Evolutionary conservation across 2,113 vertebrate species (phyloP).

Genomic region (Tenebrosternarchus preto): DNA sequence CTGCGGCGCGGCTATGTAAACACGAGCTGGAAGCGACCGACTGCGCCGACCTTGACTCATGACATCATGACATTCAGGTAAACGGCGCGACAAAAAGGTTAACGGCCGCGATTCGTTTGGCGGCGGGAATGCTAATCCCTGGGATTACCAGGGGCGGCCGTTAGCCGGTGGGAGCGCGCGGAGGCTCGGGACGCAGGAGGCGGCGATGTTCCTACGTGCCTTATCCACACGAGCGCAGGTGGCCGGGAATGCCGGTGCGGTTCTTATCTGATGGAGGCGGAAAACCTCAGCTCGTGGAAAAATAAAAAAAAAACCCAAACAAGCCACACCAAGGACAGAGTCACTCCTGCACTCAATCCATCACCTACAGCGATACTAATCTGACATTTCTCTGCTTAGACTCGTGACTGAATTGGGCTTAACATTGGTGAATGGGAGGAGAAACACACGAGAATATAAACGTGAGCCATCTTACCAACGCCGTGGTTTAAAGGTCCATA

Average conservation of each 20-base stretch:
- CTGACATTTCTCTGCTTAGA: too few species aligned
- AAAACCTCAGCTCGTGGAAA: too few species aligned
- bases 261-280: conserved; percentile 74
- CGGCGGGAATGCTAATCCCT: not conserved
- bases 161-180: conserved; percentile 57
- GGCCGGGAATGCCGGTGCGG: conserved; percentile 69
- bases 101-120: conserved; percentile 16
- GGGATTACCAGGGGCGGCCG: too few species aligned
- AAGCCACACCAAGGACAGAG: not conserved
- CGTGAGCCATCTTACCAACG: too few species aligned
- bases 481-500: too few species aligned
- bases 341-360: too few species aligned
- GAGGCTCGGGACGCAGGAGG: conserved; percentile 49
- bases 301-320: conserved; percentile 23
- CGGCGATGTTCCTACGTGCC: conserved; percentile 75
- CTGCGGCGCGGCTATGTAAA: not conserved
- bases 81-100: conserved; percentile 4
- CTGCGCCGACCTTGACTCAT: not conserved
- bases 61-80: not conserved
- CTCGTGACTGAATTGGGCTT: too few species aligned
- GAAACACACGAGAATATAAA: too few species aligned
- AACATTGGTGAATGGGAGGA: too few species aligned
- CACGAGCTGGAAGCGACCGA: too few species aligned
- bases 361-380: too few species aligned
- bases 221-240: conserved; percentile 65